phyloP scores from a whole-genome alignment of 2,888 invertebrate species.

The Hartigia nigra region DNA sequence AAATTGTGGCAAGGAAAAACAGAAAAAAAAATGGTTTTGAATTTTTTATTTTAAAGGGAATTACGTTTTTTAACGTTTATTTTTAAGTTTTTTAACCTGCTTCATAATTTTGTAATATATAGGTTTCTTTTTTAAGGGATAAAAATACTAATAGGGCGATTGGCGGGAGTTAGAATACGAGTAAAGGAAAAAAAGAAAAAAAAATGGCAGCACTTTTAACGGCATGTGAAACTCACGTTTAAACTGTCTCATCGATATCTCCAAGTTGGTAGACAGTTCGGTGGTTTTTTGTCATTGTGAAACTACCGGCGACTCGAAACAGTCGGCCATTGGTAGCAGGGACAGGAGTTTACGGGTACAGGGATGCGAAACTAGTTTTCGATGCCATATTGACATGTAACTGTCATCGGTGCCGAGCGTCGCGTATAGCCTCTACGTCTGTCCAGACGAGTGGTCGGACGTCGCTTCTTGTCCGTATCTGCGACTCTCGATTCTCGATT shows the following conservation, averaged over 20 bases:
- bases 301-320: slow-evolving; percentile 9
- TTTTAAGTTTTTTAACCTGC: no score
- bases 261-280: slow-evolving; percentile 1
- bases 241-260: slow-evolving; percentile 14
- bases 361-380: slow-evolving; percentile 45
- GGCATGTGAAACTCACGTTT: slow-evolving; percentile 17
- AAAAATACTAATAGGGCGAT: no score
- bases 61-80: no score
- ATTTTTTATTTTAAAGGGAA: background rate
- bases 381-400: slow-evolving; percentile 64
- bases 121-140: background rate
- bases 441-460: slow-evolving; percentile 10
- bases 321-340: background rate
- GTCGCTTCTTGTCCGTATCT: slow-evolving; percentile 16
- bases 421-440: slow-evolving; percentile 31
- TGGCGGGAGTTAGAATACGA: background rate
- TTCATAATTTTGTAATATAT: background rate
- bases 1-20: no score
- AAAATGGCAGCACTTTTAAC: background rate
- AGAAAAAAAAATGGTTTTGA: background rate
- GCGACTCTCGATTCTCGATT: slow-evolving; percentile 50
- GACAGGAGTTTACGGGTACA: background rate
- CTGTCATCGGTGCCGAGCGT: slow-evolving; percentile 53
- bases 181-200: no score
- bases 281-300: background rate